Base-by-base conservation (phyloP, 2,797 vertebrate genomes). In the Antrozous pallidus region DNA sequence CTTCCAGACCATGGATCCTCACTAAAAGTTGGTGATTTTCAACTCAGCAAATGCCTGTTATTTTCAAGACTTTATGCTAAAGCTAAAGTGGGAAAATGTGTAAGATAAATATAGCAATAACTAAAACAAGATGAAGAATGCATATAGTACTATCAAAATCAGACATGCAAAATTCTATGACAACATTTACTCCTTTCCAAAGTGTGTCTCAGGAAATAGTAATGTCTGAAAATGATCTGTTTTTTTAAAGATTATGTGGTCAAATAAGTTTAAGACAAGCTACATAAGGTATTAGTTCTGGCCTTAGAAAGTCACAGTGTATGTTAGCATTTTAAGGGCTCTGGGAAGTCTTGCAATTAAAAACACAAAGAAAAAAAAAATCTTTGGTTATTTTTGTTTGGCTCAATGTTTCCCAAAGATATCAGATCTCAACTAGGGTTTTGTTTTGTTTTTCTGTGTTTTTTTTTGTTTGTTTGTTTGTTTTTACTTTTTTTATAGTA, bases 51-150 rank as follows among this genome's bases (percentile, higher is more conserved):
- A 26, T 38, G 33, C 67, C 31, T 38, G 4, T 65, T 85, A 58
- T 90, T 78, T 93, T 95, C 40, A 90, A 49, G n/a, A 88, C 28
- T 42, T 84, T 38, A 69, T 82, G 31, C 8, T 74, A 82, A 92
- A 92, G 54, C 54, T 80, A n/a, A 88, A 16, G 26, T 74, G 56
- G 20, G 7, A 70, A 93, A 75, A 69, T 63, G 31, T 31, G 3
- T 71, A 85, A 80, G 33, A 40, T 51, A 87, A 93, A 77, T 63
- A 82, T 33, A 84, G 26, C 84, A 79, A 88, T 65, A 95, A 28
- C 3, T 47, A 0, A 20, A 91, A 31, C 65, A 70, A 77, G 33
- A 56, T 70, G 36, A 79, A 89, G 36, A 74, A 79, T 63, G 58
- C 13, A 31, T 6, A 26, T 33, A 54, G 16, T 61, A 74, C 84